Conservation (phyloP, 2,113 vertebrate species). For the Colossoma macropomum region DNA sequence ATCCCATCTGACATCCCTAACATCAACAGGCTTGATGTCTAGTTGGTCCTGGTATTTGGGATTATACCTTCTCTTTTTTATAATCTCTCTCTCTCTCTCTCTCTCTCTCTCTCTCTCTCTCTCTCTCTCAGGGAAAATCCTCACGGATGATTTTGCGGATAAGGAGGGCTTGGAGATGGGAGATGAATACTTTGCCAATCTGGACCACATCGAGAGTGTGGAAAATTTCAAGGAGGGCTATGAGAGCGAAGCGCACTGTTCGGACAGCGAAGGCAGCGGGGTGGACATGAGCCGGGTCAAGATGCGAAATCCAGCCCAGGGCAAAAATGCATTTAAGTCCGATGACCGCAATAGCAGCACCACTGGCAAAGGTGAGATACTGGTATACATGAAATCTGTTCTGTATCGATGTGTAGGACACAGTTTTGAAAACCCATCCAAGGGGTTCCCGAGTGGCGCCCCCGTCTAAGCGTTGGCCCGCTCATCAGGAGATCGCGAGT, state of each 20-base stretch:
- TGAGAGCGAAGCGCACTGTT: conserved; percentile 93
- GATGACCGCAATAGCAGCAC: conserved; percentile 55
- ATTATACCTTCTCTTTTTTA: not conserved
- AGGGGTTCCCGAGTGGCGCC: too few species aligned
- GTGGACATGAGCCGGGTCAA: conserved; percentile 87
- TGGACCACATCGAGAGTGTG: conserved; percentile 98
- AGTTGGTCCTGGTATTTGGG: too few species aligned
- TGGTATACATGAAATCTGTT: too few species aligned
- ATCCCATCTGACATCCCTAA: too few species aligned
- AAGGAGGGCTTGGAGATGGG: conserved; percentile 98
- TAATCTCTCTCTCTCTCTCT: too few species aligned
- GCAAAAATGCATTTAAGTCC: conserved; percentile 62
- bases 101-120: too few species aligned
- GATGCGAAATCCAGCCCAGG: conserved; percentile 63
- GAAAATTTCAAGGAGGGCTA: conserved; percentile 99
- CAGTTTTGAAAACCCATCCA: too few species aligned
- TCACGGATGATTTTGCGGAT: conserved; percentile 95
- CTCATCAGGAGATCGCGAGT: too few species aligned
- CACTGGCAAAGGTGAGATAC: conserved; percentile 43
- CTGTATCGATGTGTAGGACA: too few species aligned
- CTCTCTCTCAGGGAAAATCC: conserved; percentile 86
- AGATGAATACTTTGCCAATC: conserved; percentile 95
- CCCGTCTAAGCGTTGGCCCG: too few species aligned
- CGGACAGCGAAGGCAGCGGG: conserved; percentile 91
- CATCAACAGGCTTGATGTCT: too few species aligned